phyloP scores from a whole-genome alignment of 2,797 vertebrate genomes.

The Botia kubotai region DNA sequence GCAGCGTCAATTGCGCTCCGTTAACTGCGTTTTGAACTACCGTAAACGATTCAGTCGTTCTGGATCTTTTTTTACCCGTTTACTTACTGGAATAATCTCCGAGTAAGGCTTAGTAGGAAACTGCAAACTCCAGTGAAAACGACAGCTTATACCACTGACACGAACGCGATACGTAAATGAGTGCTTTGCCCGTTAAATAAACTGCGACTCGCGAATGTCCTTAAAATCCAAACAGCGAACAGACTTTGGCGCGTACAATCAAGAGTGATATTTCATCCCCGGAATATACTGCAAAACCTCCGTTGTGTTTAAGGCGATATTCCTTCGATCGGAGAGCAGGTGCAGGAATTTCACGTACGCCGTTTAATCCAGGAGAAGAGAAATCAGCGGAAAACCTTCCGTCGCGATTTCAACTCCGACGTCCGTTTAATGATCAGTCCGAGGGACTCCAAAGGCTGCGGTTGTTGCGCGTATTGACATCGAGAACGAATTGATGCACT shows the following conservation, averaged over 20 bases:
- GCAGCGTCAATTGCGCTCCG: conserved; percentile 63
- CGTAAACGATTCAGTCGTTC: conserved; percentile 61
- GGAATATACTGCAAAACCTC: conserved; percentile 12
- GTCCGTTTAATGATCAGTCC: conserved; percentile 55
- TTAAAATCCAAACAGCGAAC: conserved; percentile 50
- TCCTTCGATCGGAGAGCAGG: conserved; percentile 51
- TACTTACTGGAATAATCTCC: conserved; percentile 51
- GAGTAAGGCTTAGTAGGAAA: conserved; percentile 48
- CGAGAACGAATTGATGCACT: conserved; percentile 30
- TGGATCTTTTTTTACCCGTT: conserved; percentile 54
- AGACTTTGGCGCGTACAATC: conserved; percentile 36
- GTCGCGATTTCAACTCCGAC: conserved; percentile 65
- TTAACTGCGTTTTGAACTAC: conserved; percentile 70
- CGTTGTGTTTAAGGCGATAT: conserved; percentile 49
- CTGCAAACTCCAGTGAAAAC: conserved; percentile 53
- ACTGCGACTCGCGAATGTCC: conserved; percentile 52
- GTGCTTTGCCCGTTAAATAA: conserved; percentile 54
- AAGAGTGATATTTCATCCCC: conserved; percentile 25
- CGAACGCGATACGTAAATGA: conserved; percentile 47
- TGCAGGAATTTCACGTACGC: conserved; percentile 46
- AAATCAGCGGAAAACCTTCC: conserved; percentile 69
- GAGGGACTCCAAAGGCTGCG: conserved; percentile 13
- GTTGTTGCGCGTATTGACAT: conserved; percentile 8
- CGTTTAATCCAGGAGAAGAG: conserved; percentile 72
- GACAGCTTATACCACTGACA: conserved; percentile 35